These are phyloP conservation scores for Paramormyrops kingsleyae DNA, from an alignment of 2,113 vertebrate species.

Conservation along the genomic window DNA sequence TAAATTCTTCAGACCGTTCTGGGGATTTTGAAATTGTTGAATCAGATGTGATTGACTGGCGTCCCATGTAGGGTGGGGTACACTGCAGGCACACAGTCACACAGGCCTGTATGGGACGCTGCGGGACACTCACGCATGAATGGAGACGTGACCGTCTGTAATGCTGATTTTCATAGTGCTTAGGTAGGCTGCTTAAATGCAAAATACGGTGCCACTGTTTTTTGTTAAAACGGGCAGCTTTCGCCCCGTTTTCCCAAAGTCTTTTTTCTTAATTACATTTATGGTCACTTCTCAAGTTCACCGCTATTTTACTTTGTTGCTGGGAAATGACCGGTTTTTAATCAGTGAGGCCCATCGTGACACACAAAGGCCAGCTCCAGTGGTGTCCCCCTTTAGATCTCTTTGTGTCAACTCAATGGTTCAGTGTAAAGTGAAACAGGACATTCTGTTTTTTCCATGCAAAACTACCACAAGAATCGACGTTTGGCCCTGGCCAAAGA, in stretches of 20 bases:
- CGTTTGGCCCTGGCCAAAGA: not conserved
- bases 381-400: not conserved
- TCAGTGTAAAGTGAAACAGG: not conserved
- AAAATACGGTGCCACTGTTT: not conserved
- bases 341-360: not conserved
- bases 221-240: not conserved
- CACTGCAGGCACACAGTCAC: not conserved
- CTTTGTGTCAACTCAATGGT: conserved; percentile 1
- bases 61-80: not conserved
- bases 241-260: not conserved
- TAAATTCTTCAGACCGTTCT: not conserved
- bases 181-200: not conserved
- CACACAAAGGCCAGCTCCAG: not conserved
- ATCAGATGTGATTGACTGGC: not conserved
- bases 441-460: not conserved
- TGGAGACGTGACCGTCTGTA: not conserved
- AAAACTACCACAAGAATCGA: not conserved
- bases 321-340: not conserved
- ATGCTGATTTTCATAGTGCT: not conserved
- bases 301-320: not conserved
- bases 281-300: not conserved
- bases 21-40: not conserved
- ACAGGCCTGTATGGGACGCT: not conserved
- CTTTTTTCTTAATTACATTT: conserved; percentile 3
- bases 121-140: not conserved